A percentile compares a stretch with the other conserved stretches of the same genome.
These are phyloP conservation scores for Drosophila rellima DNA, from an alignment of 2,888 invertebrate species.

Conservation along the genomic window DNA sequence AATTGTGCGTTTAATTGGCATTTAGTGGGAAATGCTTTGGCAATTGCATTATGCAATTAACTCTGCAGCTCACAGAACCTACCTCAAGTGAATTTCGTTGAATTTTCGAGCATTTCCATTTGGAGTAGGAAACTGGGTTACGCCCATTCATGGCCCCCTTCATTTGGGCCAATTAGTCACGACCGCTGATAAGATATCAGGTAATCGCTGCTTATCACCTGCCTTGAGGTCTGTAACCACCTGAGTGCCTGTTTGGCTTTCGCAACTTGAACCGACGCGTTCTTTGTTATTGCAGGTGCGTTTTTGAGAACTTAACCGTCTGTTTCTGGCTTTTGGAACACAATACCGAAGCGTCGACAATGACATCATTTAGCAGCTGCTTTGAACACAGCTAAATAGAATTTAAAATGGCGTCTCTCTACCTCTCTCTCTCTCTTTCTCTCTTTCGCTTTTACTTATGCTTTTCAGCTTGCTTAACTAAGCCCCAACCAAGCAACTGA, in stretches of 20 bases:
- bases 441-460: neutral
- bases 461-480: conserved; percentile 4
- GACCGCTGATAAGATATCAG: conserved; percentile 69
- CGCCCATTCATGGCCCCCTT: conserved; percentile 37
- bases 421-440: neutral
- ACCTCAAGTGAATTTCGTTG: conserved; percentile 55
- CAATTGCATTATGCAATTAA: conserved; percentile 45
- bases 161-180: conserved; percentile 75
- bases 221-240: conserved; percentile 54
- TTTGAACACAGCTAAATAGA: conserved; percentile 52
- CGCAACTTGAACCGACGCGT: conserved; percentile 59
- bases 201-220: conserved; percentile 73
- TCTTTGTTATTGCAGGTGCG: conserved; percentile 27
- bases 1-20: neutral
- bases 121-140: conserved; percentile 39
- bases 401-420: conserved; percentile 64
- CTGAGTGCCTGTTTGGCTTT: conserved; percentile 49
- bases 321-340: conserved; percentile 62
- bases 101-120: conserved; percentile 33
- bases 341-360: conserved; percentile 66
- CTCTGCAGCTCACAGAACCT: conserved; percentile 48
- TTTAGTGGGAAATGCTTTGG: conserved; percentile 6
- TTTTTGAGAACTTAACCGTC: conserved; percentile 57
- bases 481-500: conserved; percentile 24
- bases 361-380: conserved; percentile 71